Conservation (phyloP, 2,797 vertebrate genomes). For the Garrulus glandarius region DNA sequence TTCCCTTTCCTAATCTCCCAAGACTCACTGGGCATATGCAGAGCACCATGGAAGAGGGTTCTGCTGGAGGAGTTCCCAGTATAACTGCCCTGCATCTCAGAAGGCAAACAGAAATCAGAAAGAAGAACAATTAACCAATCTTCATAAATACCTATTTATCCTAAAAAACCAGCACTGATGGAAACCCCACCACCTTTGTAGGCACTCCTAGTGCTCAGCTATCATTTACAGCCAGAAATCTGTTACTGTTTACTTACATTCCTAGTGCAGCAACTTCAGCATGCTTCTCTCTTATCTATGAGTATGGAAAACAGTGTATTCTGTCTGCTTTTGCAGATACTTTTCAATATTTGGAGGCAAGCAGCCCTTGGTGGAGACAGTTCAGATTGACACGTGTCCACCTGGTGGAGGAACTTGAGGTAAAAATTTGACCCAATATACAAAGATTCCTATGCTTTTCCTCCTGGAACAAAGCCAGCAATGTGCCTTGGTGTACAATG, state of each 20-base stretch:
- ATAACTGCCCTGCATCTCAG: background rate
- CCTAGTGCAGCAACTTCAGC: background rate
- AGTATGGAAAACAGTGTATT: background rate
- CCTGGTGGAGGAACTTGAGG: background rate
- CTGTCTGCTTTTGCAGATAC: background rate
- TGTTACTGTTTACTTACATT: background rate
- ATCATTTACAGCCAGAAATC: background rate
- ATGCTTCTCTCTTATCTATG: background rate
- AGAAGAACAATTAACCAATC: background rate
- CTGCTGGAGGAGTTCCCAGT: background rate
- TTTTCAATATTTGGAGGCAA: background rate
- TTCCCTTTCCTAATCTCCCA: background rate
- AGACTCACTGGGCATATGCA: background rate
- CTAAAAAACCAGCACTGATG: background rate
- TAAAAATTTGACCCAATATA: background rate
- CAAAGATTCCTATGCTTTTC: background rate
- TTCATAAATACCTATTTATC: background rate
- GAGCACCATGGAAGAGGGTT: background rate
- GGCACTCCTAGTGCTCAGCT: background rate
- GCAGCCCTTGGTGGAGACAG: background rate
- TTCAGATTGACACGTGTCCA: background rate
- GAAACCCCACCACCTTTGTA: background rate
- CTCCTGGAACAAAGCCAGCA: background rate
- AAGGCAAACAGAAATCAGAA: background rate
- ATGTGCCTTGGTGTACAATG: background rate